phyloP scores from a whole-genome alignment of 2,113 vertebrate genomes.

The Pionites leucogaster region DNA sequence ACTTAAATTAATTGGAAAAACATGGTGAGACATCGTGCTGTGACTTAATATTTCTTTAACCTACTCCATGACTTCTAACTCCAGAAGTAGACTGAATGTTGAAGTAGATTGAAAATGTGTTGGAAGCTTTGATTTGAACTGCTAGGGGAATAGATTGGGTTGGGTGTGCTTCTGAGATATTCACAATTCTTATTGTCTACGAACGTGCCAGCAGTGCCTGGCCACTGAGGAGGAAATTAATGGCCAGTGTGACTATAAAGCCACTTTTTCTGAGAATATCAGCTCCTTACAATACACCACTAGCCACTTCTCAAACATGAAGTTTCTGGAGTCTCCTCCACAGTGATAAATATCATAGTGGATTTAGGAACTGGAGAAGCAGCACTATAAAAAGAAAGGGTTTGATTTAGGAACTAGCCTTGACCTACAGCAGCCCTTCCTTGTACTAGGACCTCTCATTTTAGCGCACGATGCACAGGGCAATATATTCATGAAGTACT shows the following conservation, averaged over 20 bases:
- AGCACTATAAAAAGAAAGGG: background rate
- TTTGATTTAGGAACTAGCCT: background rate
- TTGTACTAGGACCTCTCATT: background rate
- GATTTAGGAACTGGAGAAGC: background rate
- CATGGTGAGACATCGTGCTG: background rate
- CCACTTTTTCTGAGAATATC: background rate
- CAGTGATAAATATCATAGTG: background rate
- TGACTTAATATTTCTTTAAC: slow-evolving; percentile 13
- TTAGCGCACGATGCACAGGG: background rate
- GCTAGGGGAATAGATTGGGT: background rate
- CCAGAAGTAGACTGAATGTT: background rate
- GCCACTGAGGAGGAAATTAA: background rate
- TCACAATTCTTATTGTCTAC: background rate
- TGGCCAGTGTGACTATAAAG: background rate
- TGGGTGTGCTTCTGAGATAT: background rate
- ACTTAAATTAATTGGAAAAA: slow-evolving; percentile 30
- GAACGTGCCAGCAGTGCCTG: background rate
- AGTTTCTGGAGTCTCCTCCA: background rate
- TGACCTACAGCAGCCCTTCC: background rate
- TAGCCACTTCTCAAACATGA: background rate
- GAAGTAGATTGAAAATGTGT: background rate
- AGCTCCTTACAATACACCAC: background rate
- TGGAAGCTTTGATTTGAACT: slow-evolving; percentile 15
- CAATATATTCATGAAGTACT: background rate
- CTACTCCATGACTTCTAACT: slow-evolving; percentile 2